Conservation (phyloP, 2,113 vertebrate species). For the Thymallus thymallus region DNA sequence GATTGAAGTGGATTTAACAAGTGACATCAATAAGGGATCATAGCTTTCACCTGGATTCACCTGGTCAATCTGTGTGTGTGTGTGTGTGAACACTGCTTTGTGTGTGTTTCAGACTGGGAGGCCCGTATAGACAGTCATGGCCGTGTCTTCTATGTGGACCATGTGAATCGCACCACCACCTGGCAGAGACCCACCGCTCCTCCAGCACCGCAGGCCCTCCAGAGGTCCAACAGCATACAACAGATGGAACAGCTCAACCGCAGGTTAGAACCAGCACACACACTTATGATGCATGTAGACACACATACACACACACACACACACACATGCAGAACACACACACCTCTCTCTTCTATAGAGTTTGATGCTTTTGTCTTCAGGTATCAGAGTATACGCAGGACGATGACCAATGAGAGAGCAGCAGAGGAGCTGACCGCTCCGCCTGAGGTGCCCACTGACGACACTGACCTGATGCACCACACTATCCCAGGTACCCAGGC, state of each 20-base stretch:
- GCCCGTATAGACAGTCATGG: constrained; percentile 95
- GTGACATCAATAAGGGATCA: too few species aligned
- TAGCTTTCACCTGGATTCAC: too few species aligned
- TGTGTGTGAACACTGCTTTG: not conserved
- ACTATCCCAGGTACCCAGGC: constrained; percentile 53
- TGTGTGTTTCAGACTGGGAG: constrained; percentile 59
- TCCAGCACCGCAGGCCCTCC: constrained; percentile 84
- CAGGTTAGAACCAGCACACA: constrained; percentile 66
- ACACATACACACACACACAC: not conserved
- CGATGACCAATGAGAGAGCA: constrained; percentile 89
- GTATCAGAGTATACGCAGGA: constrained; percentile 96
- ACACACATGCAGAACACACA: not conserved
- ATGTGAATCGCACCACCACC: constrained; percentile 91
- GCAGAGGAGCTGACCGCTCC: constrained; percentile 74
- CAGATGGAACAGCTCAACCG: constrained; percentile 97
- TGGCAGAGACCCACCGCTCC: constrained; percentile 92
- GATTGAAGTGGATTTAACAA: too few species aligned
- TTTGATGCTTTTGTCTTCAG: constrained; percentile 55
- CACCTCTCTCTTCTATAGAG: not conserved
- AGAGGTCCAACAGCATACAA: constrained; percentile 91
- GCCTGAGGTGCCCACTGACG: constrained; percentile 62
- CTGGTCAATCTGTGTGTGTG: not conserved
- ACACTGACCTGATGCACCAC: constrained; percentile 63
- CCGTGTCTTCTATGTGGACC: constrained; percentile 92
- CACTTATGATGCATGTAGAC: not conserved